Evolutionary conservation across 1,140 invertebrate species (phyloP).

Genomic region (Bombus huntii): DNA sequence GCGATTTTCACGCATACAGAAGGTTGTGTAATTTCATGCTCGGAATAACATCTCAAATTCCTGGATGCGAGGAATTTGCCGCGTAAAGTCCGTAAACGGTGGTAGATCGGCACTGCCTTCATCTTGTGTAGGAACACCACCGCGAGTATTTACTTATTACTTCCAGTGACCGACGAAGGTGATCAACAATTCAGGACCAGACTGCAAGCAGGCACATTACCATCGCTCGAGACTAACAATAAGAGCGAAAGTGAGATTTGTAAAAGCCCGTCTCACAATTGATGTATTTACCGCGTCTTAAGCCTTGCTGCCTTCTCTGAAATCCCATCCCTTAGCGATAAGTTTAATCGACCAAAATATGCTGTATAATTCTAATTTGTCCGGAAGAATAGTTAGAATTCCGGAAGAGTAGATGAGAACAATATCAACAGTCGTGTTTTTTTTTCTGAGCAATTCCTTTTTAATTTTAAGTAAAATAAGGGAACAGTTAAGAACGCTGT

Average conservation of each 20-base stretch:
- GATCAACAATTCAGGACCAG: background rate
- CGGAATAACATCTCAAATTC: background rate
- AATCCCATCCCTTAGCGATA: no score
- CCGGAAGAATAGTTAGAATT: no score
- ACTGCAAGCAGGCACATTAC: background rate
- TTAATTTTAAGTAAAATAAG: background rate
- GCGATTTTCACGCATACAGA: background rate
- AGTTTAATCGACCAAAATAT: no score
- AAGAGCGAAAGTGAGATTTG: background rate
- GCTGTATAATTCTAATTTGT: no score
- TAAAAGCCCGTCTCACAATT: background rate
- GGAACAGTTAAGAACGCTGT: background rate
- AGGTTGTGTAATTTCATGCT: background rate
- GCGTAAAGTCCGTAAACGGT: background rate
- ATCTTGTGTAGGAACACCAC: background rate
- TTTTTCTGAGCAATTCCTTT: no score
- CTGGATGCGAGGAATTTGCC: background rate
- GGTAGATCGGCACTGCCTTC: background rate
- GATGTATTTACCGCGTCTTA: background rate
- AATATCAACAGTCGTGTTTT: background rate
- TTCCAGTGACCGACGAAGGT: background rate
- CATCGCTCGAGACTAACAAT: background rate
- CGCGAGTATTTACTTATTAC: slow-evolving; percentile 1
- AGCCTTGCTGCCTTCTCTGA: background rate
- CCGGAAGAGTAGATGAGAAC: background rate